Evolutionary conservation across 2,888 invertebrate species (phyloP), one percentile per base, ranked within the genome.

Genomic region (Strigamia transsilvanica): DNA sequence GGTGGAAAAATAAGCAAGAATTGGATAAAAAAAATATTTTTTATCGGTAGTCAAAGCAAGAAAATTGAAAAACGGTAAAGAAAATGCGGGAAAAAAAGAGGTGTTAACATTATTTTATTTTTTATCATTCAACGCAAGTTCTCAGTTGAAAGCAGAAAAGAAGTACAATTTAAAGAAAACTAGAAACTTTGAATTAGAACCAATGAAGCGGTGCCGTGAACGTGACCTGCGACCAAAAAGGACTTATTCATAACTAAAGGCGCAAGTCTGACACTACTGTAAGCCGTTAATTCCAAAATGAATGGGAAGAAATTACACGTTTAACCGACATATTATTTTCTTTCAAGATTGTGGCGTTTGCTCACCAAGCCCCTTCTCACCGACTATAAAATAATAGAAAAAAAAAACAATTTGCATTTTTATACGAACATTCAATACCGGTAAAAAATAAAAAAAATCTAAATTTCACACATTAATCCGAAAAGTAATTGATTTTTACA

Each of bases 191-290:
- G 32, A 73, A 27, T 32, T 27, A 32, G 13, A 32, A 13, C 73
- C 73, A 12, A 73, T 32, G 73, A 56, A 56, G 73, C 73, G 73
- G 23, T 27, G 15, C 27, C 73, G 73, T n/a, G 12, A n/a, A 27
- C 73, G 73, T 73, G 73, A 73, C 73, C 23, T 32, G 73, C 23
- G 32, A 27, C 73, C 73, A 73, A 27, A 66, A 21, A 23, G 23
- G 13, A 73, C 15, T 73, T 56, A 56, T 56, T n/a, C 15, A 18
- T 10, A 32, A 73, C 15, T 32, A 27, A 73, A 66, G 73, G 32
- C 12, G 23, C 73, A 13, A 27, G 27, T 73, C 73, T 12, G 73
- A 73, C 73, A 73, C 23, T 73, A 5, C 32, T 2, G 73, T 73
- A 15, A 73, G 73, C 73, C 73, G 73, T 73, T 73, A 73, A 32